Base-by-base conservation (phyloP, 2,888 invertebrate genomes). In the Abrostola triplasia region DNA sequence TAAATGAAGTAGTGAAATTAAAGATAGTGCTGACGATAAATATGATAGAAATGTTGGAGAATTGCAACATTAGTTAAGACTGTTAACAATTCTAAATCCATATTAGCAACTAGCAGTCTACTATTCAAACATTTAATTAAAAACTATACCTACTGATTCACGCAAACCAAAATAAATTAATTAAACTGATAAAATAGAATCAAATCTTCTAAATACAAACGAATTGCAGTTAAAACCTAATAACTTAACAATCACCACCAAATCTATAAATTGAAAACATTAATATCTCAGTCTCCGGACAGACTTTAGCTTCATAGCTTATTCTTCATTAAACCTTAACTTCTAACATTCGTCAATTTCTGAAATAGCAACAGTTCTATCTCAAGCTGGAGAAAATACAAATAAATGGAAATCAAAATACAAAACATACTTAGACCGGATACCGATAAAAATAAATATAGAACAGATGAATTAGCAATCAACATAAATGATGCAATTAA, bases 401-500 rank as follows among this genome's bases (percentile, higher is more conserved):
- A 35, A 12, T 36, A 47, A 58, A 52, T 49, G 8, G 13, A 41
- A 10, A 11, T 49, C 37, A 12, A 37, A 12, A 10, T 2, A 35
- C 36, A 36, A 0, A 41, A 24, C 24, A 1, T 9, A 5, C 8
- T 24, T 47, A 10, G 36, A 52, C 12, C 6, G 37, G 24, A n/a
- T 38, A 36, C 49, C 37, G 35, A 56, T 42, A 13, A 0, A 48
- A 50, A 40, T 51, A 56, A 59, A 52, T 55, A 67, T 47, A 24
- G 50, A 67, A 11, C 10, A 53, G 69, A 55, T 56, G 5, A 57
- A 42, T 38, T 42, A 58, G 1, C n/a, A 53, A 57, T 50, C 42
- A 64, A 38, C 53, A 50, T 48, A 52, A 62, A 73, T 71, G 24
- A 72, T 61, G 59, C 64, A 63, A 52, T 44, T 60, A 64, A 61